Evolutionary conservation across 2,888 invertebrate species (phyloP).

Genomic region (Germaria angustata): DNA sequence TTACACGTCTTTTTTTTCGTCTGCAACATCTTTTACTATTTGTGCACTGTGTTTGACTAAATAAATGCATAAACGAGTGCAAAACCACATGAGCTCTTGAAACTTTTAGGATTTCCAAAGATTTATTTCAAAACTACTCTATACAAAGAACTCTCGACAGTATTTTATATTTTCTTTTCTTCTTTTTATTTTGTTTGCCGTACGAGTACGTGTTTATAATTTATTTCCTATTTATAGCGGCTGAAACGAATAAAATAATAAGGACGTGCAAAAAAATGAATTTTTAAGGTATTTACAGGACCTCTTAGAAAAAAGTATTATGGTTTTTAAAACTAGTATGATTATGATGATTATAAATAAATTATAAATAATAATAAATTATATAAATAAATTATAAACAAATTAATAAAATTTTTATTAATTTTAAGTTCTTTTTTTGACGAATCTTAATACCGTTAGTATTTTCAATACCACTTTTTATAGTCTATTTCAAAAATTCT

Average conservation of each 20-base stretch:
- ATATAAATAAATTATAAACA: too few species aligned
- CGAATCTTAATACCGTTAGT: too few species aligned
- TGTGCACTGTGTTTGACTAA: neutral
- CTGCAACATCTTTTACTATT: neutral
- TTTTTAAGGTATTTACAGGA: neutral
- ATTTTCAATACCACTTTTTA: too few species aligned
- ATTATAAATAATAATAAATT: too few species aligned
- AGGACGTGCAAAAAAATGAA: too few species aligned
- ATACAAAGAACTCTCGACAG: conserved; percentile 52
- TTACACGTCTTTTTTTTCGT: neutral
- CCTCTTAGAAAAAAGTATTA: too few species aligned
- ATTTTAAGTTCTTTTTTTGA: too few species aligned
- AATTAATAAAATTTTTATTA: too few species aligned
- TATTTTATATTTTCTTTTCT: neutral
- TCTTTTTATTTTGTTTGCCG: neutral
- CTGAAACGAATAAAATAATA: conserved; percentile 13
- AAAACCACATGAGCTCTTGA: conserved; percentile 61
- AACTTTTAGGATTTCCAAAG: conserved; percentile 55
- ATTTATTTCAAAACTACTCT: conserved; percentile 58
- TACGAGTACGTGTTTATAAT: conserved; percentile 53
- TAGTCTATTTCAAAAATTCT: too few species aligned
- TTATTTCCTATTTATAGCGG: conserved; percentile 48
- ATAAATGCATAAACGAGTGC: conserved; percentile 22
- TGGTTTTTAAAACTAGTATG: too few species aligned
- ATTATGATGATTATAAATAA: too few species aligned